phyloP scores from a whole-genome alignment of 1,140 invertebrate genomes.

The Nymphalis io region DNA sequence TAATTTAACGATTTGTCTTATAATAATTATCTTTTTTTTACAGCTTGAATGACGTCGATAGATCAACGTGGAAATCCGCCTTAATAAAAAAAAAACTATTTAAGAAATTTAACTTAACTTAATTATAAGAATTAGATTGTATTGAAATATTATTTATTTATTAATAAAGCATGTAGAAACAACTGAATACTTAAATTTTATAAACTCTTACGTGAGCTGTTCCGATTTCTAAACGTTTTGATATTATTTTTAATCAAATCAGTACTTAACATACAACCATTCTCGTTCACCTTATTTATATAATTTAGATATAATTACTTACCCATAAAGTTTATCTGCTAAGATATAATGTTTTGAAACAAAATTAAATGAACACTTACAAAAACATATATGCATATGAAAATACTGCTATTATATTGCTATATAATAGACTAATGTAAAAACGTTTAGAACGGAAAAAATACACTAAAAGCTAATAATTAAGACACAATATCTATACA shows the following conservation, averaged over 20 bases:
- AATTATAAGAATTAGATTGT: constrained; percentile 13
- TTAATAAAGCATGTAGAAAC: constrained; percentile 10
- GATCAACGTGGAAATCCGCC: constrained; percentile 11
- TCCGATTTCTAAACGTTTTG: constrained; percentile 16
- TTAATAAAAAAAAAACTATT: constrained; percentile 22
- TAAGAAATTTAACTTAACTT: constrained; percentile 5
- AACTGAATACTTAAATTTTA: constrained; percentile 18
- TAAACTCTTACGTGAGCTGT: constrained; percentile 12
- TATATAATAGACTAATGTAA: too few species aligned
- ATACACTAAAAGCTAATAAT: too few species aligned
- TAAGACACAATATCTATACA: too few species aligned
- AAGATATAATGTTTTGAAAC: too few species aligned
- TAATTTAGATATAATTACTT: too few species aligned
- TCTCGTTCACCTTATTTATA: neutral
- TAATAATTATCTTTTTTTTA: constrained; percentile 8
- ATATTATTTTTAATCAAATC: constrained; percentile 1
- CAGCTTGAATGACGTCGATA: constrained; percentile 8
- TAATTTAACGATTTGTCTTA: neutral
- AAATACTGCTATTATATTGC: too few species aligned
- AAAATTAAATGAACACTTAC: too few species aligned
- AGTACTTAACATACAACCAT: constrained; percentile 21
- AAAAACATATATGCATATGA: too few species aligned
- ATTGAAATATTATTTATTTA: constrained; percentile 23
- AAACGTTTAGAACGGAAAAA: too few species aligned
- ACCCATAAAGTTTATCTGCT: too few species aligned